Base-by-base conservation (phyloP, 2,113 vertebrate species). In the Heterocephalus glaber region DNA sequence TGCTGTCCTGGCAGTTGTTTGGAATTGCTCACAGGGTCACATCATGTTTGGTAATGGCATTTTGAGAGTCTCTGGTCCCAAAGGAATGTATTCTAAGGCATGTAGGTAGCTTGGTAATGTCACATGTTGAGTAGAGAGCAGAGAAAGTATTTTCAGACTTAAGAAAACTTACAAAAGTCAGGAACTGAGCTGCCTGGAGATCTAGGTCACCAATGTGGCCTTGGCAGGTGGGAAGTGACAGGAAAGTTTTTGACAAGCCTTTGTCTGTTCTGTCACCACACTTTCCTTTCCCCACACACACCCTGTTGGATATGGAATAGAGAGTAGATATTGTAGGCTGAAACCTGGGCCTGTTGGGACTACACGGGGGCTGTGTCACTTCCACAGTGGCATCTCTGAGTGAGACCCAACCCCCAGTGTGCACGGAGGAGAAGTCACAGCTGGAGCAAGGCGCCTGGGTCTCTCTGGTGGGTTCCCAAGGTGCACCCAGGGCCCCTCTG, bases 261-360 rank as follows among this genome's bases (percentile, higher is more conserved):
- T 49, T 72, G n/a, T 81, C 68, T 22, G 2, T 54, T 89, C 72
- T 84, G 93, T 89, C 61, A 16, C 89, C 47, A 33, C 93, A 24
- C 56, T 82, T 82, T 65, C 77, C 68, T 88, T 86, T 94, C 91
- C 66, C 89, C 76, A 92, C n/a, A 88, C 9, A 49, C 91, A 35
- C 44, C 96, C 83, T 84, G 22, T 58, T 70, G 95, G 93, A 89
- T 41, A 20, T 35, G 95, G 96, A 92, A 20, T 70, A 95, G 92
- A 66, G 94, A 4, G 20, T 92, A 93, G 95, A 87, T 84, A 85
- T 33, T 26, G 22, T 90, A 90, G 83, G 86, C 96, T 82, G 96
- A 93, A 93, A n/a, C 68, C 54, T 91, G 96, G 96, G 96, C 84
- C 95, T 93, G 93, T 83, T 86, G 96, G 95, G 95, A 92, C 96